Percentiles rank a stretch among this genome's conserved stretches.
phyloP scores from a whole-genome alignment of 1,140 invertebrate species.

The Aphidius ervi region DNA sequence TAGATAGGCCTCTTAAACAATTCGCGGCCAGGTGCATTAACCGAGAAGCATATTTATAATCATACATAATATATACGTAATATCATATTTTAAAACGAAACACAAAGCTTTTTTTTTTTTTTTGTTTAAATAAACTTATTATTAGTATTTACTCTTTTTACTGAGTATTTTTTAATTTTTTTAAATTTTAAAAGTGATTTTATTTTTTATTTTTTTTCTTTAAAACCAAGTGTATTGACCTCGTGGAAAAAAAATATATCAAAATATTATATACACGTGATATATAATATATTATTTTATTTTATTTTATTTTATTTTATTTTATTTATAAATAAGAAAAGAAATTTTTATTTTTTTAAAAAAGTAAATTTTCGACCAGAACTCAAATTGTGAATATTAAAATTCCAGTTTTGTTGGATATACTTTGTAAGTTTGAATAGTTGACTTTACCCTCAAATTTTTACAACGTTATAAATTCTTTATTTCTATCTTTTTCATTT shows the following conservation, averaged over 20 bases:
- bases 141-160: not conserved
- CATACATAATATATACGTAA: not conserved
- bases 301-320: too few relatives aligned
- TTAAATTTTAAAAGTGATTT: not conserved
- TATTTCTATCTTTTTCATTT: not conserved
- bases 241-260: too few relatives aligned
- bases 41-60: constrained; percentile 18
- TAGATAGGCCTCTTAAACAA: constrained; percentile 37
- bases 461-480: not conserved
- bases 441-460: too few relatives aligned
- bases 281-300: too few relatives aligned
- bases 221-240: too few relatives aligned
- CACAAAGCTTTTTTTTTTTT: not conserved
- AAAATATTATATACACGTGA: too few relatives aligned
- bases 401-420: too few relatives aligned
- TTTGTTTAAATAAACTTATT: not conserved
- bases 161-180: not conserved
- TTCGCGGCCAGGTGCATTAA: constrained; percentile 35
- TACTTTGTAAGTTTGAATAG: too few relatives aligned
- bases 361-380: too few relatives aligned
- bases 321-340: too few relatives aligned
- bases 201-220: not conserved
- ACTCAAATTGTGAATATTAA: too few relatives aligned
- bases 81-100: not conserved
- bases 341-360: too few relatives aligned